Evolutionary conservation across 2,888 invertebrate species (phyloP), one percentile per base, ranked within the genome.

Genomic region (Eristalinus aeneus): DNA sequence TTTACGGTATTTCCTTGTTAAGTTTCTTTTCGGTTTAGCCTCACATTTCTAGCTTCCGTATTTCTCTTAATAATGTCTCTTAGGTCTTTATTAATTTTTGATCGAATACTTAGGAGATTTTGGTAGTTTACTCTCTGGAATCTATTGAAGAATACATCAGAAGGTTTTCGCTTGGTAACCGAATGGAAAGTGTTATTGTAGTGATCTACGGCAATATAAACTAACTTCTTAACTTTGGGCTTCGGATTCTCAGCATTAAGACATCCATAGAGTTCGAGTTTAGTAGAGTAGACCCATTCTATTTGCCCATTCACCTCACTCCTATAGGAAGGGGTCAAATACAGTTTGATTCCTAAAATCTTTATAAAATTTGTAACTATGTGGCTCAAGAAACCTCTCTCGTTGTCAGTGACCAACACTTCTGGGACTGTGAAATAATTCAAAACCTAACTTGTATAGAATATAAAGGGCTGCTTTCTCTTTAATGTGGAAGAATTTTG

Each of bases 341-440:
- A 69, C 2, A 69, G 39, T 46, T 69, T 36, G 5, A 69, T 27
- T 10, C 61, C 72, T 53, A 63, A 23, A 5, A 6, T 72, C 20
- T 53, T 61, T 9, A 72, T 31, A 9, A 71, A 31, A 20, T 78
- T 67, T 73, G 12, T 22, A 34, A 36, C 20, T 16, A 63, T 64
- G 5, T 36, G 64, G 36, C 61, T 32, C 36, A 9, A 34, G 34
- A 34, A 34, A 2, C 10, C 34, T 6, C 34, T 34, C 8, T 34
- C 34, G 34, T 34, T 34, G 34, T 34, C 8, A 34, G 34, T 34
- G 34, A 34, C 34, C 8, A 34, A 34, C 34, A 34, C 6, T 53
- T 53, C 53, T 53, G 81, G 81, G 0, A 74, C 63, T 11, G 68
- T 69, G 11, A 80, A 80, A 32, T 61, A 74, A 31, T 80, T 74